Evolutionary conservation across 53 echinoderm and acorn worm genomes (phyloP).

Genomic region (Apostichopus leukothele): DNA sequence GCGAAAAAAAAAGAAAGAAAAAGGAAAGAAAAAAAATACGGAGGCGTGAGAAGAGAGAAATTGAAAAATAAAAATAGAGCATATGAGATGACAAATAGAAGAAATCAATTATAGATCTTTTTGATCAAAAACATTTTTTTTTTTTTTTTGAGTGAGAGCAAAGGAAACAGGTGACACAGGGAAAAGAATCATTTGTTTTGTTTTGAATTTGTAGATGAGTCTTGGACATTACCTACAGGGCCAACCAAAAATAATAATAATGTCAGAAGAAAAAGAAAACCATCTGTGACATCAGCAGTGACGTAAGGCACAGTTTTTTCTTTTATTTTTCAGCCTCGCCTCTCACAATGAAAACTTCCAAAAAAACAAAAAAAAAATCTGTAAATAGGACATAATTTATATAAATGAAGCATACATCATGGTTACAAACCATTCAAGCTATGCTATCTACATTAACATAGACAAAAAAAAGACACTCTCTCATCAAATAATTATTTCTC

Average conservation of each 20-base stretch:
- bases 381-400: conserved; percentile 52
- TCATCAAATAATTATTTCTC: conserved; percentile 44
- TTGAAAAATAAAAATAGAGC: no score
- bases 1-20: neutral
- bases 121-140: neutral
- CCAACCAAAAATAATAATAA: no score
- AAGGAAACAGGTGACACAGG: neutral
- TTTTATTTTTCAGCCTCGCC: conserved; percentile 49
- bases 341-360: conserved; percentile 49
- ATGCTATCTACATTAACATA: conserved; percentile 46
- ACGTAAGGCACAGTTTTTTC: conserved; percentile 48
- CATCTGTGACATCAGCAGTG: neutral
- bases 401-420: conserved; percentile 44
- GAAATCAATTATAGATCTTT: no score
- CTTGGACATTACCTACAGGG: no score
- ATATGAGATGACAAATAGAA: no score
- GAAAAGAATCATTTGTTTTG: neutral
- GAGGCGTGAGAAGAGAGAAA: no score
- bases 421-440: conserved; percentile 11
- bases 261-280: neutral
- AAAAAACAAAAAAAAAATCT: neutral
- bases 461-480: conserved; percentile 23
- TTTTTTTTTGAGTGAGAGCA: neutral
- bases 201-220: no score
- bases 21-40: no score